Evolutionary conservation across 2,113 vertebrate genomes (phyloP).

Genomic region (Saguinus midas): DNA sequence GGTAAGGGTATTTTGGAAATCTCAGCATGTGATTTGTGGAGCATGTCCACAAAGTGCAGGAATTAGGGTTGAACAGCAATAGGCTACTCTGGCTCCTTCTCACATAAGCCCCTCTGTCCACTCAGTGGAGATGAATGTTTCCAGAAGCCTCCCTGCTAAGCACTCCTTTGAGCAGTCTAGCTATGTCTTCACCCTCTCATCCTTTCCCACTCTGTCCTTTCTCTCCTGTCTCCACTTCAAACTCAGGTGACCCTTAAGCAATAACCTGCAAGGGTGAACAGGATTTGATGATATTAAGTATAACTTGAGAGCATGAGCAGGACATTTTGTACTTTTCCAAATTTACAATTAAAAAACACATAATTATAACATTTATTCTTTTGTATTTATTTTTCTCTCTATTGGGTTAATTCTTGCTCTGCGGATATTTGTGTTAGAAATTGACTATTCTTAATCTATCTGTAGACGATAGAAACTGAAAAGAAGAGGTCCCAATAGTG

Average conservation of each 20-base stretch:
- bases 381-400: background rate
- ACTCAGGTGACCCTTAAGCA: constrained; percentile 29
- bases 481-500: background rate
- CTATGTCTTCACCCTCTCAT: background rate
- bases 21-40: background rate
- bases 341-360: background rate
- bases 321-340: constrained; percentile 33
- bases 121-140: background rate
- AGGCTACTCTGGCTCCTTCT: background rate
- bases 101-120: background rate
- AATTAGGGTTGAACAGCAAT: background rate
- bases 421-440: background rate
- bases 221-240: background rate
- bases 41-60: background rate
- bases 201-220: background rate
- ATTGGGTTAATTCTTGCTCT: constrained; percentile 45
- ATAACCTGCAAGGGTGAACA: constrained; percentile 17
- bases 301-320: constrained; percentile 37
- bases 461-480: constrained; percentile 8
- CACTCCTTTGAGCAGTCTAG: background rate
- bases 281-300: constrained; percentile 58
- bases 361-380: background rate
- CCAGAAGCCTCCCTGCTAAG: background rate
- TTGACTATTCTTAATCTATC: background rate
- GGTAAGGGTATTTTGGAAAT: constrained; percentile 26